These are phyloP conservation scores for Megaptera novaeangliae DNA, from an alignment of 2,113 vertebrate genomes.

Conservation along the genomic window DNA sequence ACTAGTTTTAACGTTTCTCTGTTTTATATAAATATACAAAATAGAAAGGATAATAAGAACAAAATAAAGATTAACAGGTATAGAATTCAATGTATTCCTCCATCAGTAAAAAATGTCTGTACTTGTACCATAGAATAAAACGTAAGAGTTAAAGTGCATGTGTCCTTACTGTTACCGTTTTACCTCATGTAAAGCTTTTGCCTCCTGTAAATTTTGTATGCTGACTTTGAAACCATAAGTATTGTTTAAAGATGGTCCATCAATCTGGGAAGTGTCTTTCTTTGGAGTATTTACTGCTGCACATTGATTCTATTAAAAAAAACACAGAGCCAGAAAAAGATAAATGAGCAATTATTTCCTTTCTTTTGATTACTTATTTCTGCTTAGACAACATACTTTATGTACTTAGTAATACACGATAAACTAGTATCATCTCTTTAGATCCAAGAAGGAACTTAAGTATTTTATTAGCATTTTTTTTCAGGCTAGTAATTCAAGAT, in stretches of 20 bases:
- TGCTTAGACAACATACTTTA: conserved; percentile 21
- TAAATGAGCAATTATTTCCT: conserved; percentile 53
- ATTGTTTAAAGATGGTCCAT: conserved; percentile 95
- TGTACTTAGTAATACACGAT: background rate
- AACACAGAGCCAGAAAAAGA: conserved; percentile 59
- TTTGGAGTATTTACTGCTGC: conserved; percentile 86
- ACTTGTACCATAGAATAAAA: background rate
- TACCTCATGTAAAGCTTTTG: conserved; percentile 98
- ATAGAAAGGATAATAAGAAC: conserved; percentile 4
- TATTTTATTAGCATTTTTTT: conserved; percentile 34
- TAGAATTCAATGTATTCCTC: background rate
- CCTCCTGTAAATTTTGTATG: conserved; percentile 95
- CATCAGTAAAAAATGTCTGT: background rate
- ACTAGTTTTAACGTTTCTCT: background rate
- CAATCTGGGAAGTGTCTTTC: conserved; percentile 93
- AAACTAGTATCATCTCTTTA: background rate
- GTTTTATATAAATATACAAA: conserved; percentile 33
- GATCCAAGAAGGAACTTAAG: conserved; percentile 12
- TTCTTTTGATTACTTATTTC: conserved; percentile 22
- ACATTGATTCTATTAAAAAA: conserved; percentile 90
- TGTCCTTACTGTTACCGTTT: conserved; percentile 10
- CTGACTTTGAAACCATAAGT: conserved; percentile 98
- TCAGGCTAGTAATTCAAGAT: background rate
- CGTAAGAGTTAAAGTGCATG: background rate
- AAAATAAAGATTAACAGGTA: background rate